Evolutionary conservation across 2,888 invertebrate genomes (phyloP).

Genomic region (Thelaira solivaga): DNA sequence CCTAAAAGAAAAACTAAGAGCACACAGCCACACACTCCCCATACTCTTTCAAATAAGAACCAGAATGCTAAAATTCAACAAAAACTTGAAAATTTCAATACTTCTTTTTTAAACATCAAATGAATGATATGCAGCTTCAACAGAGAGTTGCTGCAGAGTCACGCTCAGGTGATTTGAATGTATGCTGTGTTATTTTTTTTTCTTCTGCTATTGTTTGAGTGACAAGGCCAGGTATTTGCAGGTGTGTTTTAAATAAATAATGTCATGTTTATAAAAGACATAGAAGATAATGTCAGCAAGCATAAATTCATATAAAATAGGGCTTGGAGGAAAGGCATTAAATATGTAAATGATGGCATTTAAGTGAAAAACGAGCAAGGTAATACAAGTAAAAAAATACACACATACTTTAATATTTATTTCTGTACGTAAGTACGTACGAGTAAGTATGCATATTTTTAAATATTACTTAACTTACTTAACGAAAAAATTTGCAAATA

Average conservation of each 20-base stretch:
- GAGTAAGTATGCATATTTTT: too few species aligned
- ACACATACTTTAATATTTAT: too few species aligned
- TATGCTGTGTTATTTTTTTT: background rate
- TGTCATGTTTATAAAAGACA: constrained; percentile 32
- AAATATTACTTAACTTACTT: too few species aligned
- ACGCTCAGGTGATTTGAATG: constrained; percentile 48
- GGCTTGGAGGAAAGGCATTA: background rate
- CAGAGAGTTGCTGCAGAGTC: background rate
- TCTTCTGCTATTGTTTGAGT: constrained; percentile 9
- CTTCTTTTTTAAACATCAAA: background rate
- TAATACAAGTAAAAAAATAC: too few species aligned
- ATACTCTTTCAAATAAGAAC: background rate
- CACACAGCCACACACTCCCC: background rate
- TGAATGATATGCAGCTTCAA: background rate
- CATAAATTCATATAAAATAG: constrained; percentile 1
- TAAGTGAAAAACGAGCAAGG: too few species aligned
- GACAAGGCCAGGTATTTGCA: constrained; percentile 50
- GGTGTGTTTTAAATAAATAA: constrained; percentile 40
- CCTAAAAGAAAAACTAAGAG: background rate
- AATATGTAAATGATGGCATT: background rate
- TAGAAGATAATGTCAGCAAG: background rate
- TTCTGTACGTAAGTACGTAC: too few species aligned
- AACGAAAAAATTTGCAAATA: too few species aligned
- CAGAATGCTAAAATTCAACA: background rate
- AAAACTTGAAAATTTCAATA: constrained; percentile 6